A percentile compares a stretch with the other conserved stretches of the same genome.
phyloP scores from a whole-genome alignment of 1,140 invertebrate genomes.

The Trichoplusia ni region DNA sequence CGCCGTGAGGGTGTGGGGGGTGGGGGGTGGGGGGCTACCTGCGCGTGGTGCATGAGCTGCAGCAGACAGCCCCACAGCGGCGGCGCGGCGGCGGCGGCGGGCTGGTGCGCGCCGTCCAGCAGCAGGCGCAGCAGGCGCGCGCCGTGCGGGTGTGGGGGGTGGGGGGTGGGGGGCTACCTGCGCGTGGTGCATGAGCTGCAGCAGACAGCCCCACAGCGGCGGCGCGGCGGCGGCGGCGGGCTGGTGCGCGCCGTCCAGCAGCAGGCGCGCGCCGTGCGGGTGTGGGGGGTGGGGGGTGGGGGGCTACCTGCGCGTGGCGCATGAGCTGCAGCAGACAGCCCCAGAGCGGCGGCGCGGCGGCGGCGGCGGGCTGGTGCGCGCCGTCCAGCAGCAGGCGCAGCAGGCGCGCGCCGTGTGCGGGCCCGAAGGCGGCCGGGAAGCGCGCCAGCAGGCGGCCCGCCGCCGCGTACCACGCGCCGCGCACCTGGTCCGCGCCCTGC shows the following conservation, averaged over 20 bases:
- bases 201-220: neutral
- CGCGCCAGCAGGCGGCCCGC: slow-evolving; percentile 35
- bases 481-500: slow-evolving; percentile 40
- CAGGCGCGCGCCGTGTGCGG: neutral
- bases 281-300: too few species aligned
- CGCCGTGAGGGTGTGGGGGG: too few species aligned
- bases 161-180: too few species aligned
- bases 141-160: too few species aligned
- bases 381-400: slow-evolving; percentile 35
- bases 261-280: too few species aligned
- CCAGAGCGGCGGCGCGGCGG: slow-evolving; percentile 44
- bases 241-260: too few species aligned
- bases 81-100: neutral
- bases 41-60: slow-evolving; percentile 33
- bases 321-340: slow-evolving; percentile 47
- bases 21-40: too few species aligned
- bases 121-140: too few species aligned
- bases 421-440: neutral
- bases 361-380: slow-evolving; percentile 17
- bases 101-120: too few species aligned
- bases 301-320: slow-evolving; percentile 41
- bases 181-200: slow-evolving; percentile 33
- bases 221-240: neutral
- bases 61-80: neutral
- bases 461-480: slow-evolving; percentile 43